Conservation (phyloP, 1,140 invertebrate species). For the Anastrepha obliqua region DNA sequence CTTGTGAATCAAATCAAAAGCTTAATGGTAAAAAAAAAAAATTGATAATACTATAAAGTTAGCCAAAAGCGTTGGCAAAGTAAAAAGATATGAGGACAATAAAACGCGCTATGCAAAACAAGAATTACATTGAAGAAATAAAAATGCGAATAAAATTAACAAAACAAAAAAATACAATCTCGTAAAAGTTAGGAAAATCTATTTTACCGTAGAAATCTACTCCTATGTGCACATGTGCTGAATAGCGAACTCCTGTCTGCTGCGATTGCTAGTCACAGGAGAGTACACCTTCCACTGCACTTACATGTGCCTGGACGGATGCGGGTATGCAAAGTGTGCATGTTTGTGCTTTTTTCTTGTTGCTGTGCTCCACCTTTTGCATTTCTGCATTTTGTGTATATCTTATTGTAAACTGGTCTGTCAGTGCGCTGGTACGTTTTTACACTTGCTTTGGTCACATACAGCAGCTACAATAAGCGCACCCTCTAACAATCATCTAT, state of each 20-base stretch:
- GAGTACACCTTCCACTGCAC: neutral
- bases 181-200: constrained; percentile 42
- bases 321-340: neutral
- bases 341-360: neutral
- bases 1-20: constrained; percentile 48
- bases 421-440: neutral
- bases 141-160: constrained; percentile 32
- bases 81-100: constrained; percentile 45
- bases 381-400: constrained; percentile 51
- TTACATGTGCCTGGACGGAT: neutral
- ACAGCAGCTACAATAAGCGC: neutral
- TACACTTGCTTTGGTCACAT: neutral
- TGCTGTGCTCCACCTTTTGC: constrained; percentile 35
- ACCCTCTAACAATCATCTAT: constrained; percentile 38
- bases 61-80: constrained; percentile 31
- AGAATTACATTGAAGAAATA: constrained; percentile 42
- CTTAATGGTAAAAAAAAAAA: constrained; percentile 2
- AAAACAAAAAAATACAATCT: neutral
- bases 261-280: neutral
- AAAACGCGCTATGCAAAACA: constrained; percentile 38
- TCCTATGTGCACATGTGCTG: neutral
- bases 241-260: neutral
- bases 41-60: constrained; percentile 38
- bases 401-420: constrained; percentile 18
- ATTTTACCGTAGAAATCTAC: neutral